Evolutionary conservation across 2,888 invertebrate species (phyloP).

Genomic region (Podabrus alpinus): DNA sequence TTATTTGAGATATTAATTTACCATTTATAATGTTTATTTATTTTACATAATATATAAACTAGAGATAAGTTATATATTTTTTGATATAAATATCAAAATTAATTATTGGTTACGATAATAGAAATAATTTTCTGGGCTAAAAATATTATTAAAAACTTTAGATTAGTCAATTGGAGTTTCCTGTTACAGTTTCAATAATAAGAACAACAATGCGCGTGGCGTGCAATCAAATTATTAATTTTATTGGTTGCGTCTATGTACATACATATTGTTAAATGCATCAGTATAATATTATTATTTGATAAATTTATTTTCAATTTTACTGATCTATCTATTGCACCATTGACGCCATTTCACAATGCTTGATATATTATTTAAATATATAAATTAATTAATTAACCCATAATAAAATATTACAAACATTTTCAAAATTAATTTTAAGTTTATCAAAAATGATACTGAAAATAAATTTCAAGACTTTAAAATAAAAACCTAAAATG

Average conservation of each 20-base stretch:
- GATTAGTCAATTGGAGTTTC: neutral
- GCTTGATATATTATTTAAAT: neutral
- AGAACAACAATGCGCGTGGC: neutral
- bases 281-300: neutral
- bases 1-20: too few relatives aligned
- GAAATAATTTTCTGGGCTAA: neutral
- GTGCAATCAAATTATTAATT: neutral
- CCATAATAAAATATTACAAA: neutral
- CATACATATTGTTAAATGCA: neutral
- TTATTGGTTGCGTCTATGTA: neutral
- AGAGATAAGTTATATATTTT: too few relatives aligned
- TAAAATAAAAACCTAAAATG: neutral
- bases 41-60: too few relatives aligned
- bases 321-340: neutral
- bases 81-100: too few relatives aligned
- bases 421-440: neutral
- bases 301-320: neutral
- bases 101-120: too few relatives aligned
- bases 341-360: neutral
- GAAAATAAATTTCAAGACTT: neutral
- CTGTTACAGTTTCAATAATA: neutral
- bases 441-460: neutral
- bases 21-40: too few relatives aligned
- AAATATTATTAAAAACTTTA: neutral
- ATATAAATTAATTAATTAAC: neutral